phyloP scores from a whole-genome alignment of 2,113 vertebrate species.

The Percina caprodes region DNA sequence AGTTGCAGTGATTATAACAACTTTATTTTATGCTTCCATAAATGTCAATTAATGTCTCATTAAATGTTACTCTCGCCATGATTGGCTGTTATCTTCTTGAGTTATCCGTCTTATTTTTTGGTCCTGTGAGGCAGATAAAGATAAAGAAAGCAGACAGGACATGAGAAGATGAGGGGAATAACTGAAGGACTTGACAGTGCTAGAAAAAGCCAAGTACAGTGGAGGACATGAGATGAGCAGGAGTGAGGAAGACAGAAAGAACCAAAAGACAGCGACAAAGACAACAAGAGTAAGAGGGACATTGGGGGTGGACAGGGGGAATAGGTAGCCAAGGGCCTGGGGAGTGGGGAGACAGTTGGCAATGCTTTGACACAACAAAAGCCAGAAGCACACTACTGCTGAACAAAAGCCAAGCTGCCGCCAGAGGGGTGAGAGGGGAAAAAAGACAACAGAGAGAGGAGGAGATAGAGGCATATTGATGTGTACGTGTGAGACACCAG shows the following conservation, averaged over 20 bases:
- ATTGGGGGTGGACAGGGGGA: conserved; percentile 21
- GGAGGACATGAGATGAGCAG: neutral
- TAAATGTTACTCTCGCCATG: neutral
- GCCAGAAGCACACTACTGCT: conserved; percentile 34
- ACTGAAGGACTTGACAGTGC: conserved; percentile 1
- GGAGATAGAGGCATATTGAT: conserved; percentile 30
- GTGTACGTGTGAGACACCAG: conserved; percentile 25
- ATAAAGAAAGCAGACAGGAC: neutral
- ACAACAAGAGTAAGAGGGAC: conserved; percentile 23
- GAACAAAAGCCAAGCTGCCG: conserved; percentile 31
- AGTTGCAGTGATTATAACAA: neutral
- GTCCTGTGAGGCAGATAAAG: neutral
- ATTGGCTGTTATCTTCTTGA: conserved; percentile 6
- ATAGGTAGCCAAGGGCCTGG: conserved; percentile 36
- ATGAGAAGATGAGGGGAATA: conserved; percentile 4
- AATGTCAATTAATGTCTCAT: conserved; percentile 27
- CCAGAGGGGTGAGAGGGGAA: conserved; percentile 46
- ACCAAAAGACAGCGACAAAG: conserved; percentile 28
- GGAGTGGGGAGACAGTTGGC: conserved; percentile 54
- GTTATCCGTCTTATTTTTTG: conserved; percentile 1
- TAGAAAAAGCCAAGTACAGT: conserved; percentile 11
- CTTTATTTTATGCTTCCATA: neutral
- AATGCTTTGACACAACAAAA: conserved; percentile 60
- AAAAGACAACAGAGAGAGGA: conserved; percentile 25
- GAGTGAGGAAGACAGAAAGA: conserved; percentile 12